Base-by-base conservation (phyloP, 23 tunicate genomes). In the Botrylloides violaceus region DNA sequence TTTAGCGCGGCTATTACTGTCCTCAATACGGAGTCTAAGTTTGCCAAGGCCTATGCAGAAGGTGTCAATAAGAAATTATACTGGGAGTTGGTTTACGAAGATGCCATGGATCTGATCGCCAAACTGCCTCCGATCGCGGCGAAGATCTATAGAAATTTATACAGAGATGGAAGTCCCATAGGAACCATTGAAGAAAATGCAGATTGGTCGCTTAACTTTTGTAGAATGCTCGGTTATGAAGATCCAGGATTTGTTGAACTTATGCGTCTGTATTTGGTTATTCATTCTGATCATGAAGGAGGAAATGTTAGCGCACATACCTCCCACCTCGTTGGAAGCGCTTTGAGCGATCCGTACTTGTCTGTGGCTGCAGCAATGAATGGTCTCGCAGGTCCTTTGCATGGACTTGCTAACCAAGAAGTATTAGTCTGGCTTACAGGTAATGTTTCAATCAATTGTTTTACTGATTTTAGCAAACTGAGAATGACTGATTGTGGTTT, bases 381-480 rank as follows among this genome's bases (percentile, higher is more conserved):
- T 71, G 98, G 98, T 19, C 94, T 93, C 64, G 98, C 98, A 58
- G 98, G 98, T n/a, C 98, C 98, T 19, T 72, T 93, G 34, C 94
- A 85, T 64, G 98, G 94, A 3, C 86, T 93, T 37, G 98, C 98
- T 31, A 93, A 93, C 71, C 98, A 93, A 53, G 98, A 93, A 85
- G 98, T 93, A 43, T 73, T 93, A 22, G 98, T 93, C 25, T 93
- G 98, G 98, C 72, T 92, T 24, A 84, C 87, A 22, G 71, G 66
- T 64, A 64, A 24, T 12, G 29, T 59, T 6, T 23, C 64, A 59
- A 20, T 20, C 30, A 15, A 1, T 0, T 60, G n/a, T 60, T 18
- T 60, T 60, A 0, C 1, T n/a, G 65, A 20, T 25, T 60, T n/a
- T 60, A 0, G 19, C 32, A 60, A 25, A 12, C 19, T 59, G 29